Evolutionary conservation across 2,797 vertebrate genomes (phyloP).

Genomic region (Danio jaintianensis): DNA sequence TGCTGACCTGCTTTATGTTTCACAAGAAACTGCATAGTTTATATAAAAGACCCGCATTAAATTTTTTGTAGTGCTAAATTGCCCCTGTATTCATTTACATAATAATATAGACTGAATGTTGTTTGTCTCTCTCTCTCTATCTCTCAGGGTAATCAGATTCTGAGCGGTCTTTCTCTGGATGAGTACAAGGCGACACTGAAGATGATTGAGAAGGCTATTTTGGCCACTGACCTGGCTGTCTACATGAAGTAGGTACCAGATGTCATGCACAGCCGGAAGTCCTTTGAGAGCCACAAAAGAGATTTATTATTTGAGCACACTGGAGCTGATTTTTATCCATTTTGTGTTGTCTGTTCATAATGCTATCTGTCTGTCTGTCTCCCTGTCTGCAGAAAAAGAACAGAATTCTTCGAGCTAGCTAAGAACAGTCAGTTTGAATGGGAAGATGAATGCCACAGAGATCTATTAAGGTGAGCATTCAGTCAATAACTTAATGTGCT

Average conservation of each 20-base stretch:
- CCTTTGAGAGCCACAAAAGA: background rate
- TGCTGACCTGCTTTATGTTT: too few species aligned
- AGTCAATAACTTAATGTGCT: background rate
- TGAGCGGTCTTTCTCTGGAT: conserved; percentile 91
- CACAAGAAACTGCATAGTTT: too few species aligned
- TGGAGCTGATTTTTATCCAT: background rate
- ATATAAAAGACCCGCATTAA: too few species aligned
- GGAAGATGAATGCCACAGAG: conserved; percentile 90
- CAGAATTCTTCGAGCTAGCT: conserved; percentile 95
- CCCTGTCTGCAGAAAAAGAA: conserved; percentile 82
- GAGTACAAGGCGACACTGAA: conserved; percentile 93
- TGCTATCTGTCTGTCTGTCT: background rate
- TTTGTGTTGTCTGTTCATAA: background rate
- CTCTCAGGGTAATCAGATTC: conserved; percentile 93
- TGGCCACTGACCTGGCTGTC: conserved; percentile 96
- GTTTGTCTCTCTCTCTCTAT: conserved; percentile 13
- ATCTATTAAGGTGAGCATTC: conserved; percentile 85
- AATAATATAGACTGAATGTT: background rate
- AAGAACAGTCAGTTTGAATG: conserved; percentile 90
- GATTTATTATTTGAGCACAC: background rate
- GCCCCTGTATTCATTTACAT: too few species aligned
- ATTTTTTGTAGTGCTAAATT: too few species aligned
- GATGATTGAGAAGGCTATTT: conserved; percentile 96
- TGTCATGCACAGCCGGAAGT: conserved; percentile 63
- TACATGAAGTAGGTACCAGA: conserved; percentile 92